Conservation (phyloP, 2,113 vertebrate species). For the Lasiurus borealis region DNA sequence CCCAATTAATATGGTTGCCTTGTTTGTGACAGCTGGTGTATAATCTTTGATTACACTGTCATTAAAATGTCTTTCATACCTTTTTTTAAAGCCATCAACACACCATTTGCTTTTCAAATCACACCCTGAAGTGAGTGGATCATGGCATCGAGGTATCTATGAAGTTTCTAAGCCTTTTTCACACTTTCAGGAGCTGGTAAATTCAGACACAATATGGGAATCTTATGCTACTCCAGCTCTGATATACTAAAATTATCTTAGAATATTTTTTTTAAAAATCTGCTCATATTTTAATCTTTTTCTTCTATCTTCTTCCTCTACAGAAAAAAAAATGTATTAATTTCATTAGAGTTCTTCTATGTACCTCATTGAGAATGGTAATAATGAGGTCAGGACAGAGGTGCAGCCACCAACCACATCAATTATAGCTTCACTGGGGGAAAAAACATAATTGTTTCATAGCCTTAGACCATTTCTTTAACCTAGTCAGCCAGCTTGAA, state of each 20-base stretch:
- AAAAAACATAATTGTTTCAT: background rate
- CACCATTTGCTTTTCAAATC: constrained; percentile 78
- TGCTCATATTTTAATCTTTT: constrained; percentile 5
- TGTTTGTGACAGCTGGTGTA: constrained; percentile 78
- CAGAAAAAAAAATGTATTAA: background rate
- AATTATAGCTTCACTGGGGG: background rate
- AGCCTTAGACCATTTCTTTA: constrained; percentile 14
- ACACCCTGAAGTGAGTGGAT: constrained; percentile 66
- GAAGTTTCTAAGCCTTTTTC: constrained; percentile 76
- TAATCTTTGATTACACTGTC: constrained; percentile 80
- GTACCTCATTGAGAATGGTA: background rate
- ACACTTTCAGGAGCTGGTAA: constrained; percentile 63
- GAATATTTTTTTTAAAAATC: constrained; percentile 4
- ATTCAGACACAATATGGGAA: constrained; percentile 69
- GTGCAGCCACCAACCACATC: background rate
- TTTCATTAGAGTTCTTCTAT: constrained; percentile 35
- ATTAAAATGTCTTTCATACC: constrained; percentile 80
- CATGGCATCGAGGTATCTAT: constrained; percentile 68
- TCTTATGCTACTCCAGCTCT: constrained; percentile 54
- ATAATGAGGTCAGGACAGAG: constrained; percentile 15
- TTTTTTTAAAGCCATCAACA: constrained; percentile 77
- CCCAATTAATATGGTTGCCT: constrained; percentile 77
- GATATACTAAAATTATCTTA: constrained; percentile 49
- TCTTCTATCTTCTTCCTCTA: background rate
- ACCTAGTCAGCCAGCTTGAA: background rate